Conservation (phyloP, 2,797 vertebrate genomes). For the Spheniscus humboldti region DNA sequence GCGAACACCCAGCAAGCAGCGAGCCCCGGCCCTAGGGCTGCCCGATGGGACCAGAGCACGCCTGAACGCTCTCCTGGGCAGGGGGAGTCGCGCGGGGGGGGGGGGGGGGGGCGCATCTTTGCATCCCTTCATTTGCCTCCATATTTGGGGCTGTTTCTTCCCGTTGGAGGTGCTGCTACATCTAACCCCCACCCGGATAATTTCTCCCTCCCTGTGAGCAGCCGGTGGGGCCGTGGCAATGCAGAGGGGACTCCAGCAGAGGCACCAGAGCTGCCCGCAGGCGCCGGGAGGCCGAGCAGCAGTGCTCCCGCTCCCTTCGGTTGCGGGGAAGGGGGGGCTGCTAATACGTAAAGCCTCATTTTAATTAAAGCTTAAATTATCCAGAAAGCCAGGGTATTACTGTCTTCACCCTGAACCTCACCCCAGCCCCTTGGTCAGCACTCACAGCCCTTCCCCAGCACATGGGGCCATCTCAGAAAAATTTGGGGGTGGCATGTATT, state of each 20-base stretch:
- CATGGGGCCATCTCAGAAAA: not conserved
- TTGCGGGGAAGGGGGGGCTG: not conserved
- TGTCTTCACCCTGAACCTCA: not conserved
- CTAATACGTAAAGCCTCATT: not conserved
- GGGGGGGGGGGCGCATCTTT: too few species aligned
- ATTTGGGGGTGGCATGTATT: fast-evolving
- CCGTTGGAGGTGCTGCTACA: not conserved
- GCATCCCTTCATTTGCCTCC: not conserved
- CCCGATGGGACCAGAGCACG: fast-evolving
- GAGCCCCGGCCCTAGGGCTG: not conserved
- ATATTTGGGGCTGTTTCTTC: not conserved
- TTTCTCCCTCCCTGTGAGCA: not conserved
- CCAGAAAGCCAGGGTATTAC: not conserved
- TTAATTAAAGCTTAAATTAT: not conserved
- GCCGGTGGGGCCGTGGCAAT: not conserved
- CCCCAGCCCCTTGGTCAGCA: not conserved
- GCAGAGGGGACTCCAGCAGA: not conserved
- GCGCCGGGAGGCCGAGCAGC: not conserved
- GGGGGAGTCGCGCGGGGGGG: too few species aligned
- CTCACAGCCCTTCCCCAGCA: not conserved
- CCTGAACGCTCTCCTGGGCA: not conserved
- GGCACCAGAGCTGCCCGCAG: not conserved
- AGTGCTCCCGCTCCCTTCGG: fast-evolving
- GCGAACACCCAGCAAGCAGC: fast-evolving
- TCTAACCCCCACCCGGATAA: fast-evolving